phyloP scores from a whole-genome alignment of 2,113 vertebrate species.

The human region DNA sequence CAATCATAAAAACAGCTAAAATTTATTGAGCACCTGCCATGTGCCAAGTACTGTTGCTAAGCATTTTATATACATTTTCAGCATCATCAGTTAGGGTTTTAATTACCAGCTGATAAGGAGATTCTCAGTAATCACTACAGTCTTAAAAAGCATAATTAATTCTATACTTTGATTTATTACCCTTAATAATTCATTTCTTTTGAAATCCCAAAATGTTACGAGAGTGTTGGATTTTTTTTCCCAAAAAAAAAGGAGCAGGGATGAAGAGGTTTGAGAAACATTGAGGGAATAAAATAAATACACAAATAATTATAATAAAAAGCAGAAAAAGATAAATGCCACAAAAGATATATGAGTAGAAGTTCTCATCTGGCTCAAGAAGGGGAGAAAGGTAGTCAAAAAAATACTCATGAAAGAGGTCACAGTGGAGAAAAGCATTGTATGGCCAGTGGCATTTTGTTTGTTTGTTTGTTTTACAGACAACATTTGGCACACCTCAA shows the following conservation, averaged over 20 bases:
- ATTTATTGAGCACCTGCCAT: neutral
- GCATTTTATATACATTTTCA: neutral
- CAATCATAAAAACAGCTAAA: neutral
- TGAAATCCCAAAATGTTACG: neutral
- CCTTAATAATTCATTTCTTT: neutral
- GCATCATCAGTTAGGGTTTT: neutral
- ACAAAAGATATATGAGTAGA: neutral
- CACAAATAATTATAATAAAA: neutral
- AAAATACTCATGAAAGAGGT: neutral
- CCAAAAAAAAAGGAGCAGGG: neutral
- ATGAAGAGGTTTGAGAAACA: neutral
- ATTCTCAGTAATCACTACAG: neutral
- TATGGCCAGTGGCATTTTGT: neutral
- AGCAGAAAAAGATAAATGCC: neutral
- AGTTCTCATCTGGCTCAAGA: neutral
- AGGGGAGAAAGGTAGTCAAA: neutral
- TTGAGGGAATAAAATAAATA: neutral
- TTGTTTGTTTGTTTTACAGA: neutral
- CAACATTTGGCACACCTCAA: neutral
- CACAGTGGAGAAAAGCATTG: neutral
- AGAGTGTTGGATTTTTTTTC: neutral
- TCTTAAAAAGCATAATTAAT: slow-evolving; percentile 13
- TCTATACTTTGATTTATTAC: neutral
- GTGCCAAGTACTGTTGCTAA: neutral
- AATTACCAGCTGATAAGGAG: neutral